A percentile compares a stretch with the other conserved stretches of the same genome.
phyloP scores from a whole-genome alignment of 2,797 vertebrate species.

The Paguma larvata region DNA sequence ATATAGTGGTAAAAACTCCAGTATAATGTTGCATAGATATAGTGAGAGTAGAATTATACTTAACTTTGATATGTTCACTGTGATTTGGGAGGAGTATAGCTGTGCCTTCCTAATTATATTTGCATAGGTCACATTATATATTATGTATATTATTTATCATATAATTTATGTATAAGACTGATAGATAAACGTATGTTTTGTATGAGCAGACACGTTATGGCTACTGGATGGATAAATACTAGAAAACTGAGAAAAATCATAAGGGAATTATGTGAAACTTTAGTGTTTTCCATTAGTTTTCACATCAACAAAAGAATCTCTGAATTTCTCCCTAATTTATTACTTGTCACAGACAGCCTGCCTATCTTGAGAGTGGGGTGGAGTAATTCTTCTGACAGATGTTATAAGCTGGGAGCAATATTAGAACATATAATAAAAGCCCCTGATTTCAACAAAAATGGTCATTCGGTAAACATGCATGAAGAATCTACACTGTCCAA shows the following conservation, averaged over 20 bases:
- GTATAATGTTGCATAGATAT: background rate
- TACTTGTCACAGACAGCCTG: slow-evolving; percentile 17
- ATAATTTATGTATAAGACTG: background rate
- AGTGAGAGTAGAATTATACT: background rate
- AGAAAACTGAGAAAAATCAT: background rate
- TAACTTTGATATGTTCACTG: background rate
- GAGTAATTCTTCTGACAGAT: background rate
- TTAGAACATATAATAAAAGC: background rate
- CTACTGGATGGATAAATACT: background rate
- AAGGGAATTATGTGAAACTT: background rate
- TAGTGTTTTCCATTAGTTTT: background rate
- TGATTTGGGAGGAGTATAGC: background rate
- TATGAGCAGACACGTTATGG: background rate
- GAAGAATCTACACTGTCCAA: background rate
- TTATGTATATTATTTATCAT: background rate
- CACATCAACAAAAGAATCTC: background rate
- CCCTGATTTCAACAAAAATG: background rate
- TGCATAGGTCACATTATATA: background rate
- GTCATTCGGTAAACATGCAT: background rate
- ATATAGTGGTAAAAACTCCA: background rate
- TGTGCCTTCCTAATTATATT: background rate
- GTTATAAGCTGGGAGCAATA: background rate
- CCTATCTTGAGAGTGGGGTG: background rate
- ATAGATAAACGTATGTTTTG: background rate
- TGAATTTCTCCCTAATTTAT: background rate